Evolutionary conservation across 2,113 vertebrate species (phyloP).

Genomic region (Epinephelus moara): DNA sequence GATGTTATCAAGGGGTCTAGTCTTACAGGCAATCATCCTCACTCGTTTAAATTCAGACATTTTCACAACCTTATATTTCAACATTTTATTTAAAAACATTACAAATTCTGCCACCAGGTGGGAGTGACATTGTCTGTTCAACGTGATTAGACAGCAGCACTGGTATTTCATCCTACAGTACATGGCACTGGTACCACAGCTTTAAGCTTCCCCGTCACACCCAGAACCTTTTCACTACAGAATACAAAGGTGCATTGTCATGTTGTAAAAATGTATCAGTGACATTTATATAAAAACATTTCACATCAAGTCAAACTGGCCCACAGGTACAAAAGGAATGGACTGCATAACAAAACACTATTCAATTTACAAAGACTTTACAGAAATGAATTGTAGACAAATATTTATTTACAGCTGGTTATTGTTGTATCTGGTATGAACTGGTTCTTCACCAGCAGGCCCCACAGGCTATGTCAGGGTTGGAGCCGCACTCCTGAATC

Average conservation of each 20-base stretch:
- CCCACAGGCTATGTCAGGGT: constrained; percentile 52
- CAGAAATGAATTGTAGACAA: neutral
- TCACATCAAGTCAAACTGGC: constrained; percentile 31
- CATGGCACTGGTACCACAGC: neutral
- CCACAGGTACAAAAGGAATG: neutral
- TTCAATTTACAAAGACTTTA: neutral
- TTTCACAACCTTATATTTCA: neutral
- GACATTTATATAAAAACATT: neutral
- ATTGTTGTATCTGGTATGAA: neutral
- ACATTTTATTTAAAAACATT: constrained; percentile 17
- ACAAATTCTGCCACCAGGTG: neutral
- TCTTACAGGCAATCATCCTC: neutral
- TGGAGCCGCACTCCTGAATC: constrained; percentile 54
- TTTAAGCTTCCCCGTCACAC: neutral
- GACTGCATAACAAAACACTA: neutral
- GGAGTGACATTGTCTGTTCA: neutral
- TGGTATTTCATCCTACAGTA: neutral
- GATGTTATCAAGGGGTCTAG: no score
- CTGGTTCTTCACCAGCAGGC: constrained; percentile 66
- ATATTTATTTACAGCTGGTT: neutral
- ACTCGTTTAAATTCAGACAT: neutral
- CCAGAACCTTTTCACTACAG: neutral
- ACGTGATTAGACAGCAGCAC: neutral
- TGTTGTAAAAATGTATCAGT: neutral
- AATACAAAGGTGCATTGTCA: neutral